phyloP scores from a whole-genome alignment of 2,113 vertebrate species.

The Genyomyrus donnyi region DNA sequence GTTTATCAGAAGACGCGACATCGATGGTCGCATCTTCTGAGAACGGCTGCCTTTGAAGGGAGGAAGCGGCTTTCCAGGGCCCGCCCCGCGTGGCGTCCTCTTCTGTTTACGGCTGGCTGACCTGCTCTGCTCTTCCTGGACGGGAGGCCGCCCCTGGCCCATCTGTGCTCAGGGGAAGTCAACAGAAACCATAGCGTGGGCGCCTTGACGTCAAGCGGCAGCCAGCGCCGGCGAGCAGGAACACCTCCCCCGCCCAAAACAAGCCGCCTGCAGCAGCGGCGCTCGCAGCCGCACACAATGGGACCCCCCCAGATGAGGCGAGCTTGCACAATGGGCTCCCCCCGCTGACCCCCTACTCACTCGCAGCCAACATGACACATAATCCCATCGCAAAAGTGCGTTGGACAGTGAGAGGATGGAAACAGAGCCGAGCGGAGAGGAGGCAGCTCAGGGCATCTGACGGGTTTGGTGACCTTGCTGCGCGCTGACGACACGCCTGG shows the following conservation, averaged over 20 bases:
- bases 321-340: neutral
- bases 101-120: conserved; percentile 44
- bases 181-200: conserved; percentile 64
- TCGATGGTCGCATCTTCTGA: neutral
- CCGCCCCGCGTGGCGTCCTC: neutral
- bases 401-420: neutral
- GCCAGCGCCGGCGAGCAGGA: conserved; percentile 51
- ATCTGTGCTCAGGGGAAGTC: conserved; percentile 68
- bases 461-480: neutral
- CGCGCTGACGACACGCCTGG: neutral
- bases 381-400: neutral
- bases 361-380: neutral
- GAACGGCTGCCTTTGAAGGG: neutral
- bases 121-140: conserved; percentile 44
- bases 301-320: neutral
- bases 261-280: neutral
- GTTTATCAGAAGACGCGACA: neutral
- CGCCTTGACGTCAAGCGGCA: conserved; percentile 63
- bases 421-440: neutral
- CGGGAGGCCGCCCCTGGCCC: conserved; percentile 63
- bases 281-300: neutral
- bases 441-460: neutral
- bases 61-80: neutral
- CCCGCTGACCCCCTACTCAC: neutral
- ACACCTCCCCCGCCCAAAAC: conserved; percentile 44